These are phyloP conservation scores for Steatocranus sp. DNA, from an alignment of 2,797 vertebrate species.

Conservation along the genomic window DNA sequence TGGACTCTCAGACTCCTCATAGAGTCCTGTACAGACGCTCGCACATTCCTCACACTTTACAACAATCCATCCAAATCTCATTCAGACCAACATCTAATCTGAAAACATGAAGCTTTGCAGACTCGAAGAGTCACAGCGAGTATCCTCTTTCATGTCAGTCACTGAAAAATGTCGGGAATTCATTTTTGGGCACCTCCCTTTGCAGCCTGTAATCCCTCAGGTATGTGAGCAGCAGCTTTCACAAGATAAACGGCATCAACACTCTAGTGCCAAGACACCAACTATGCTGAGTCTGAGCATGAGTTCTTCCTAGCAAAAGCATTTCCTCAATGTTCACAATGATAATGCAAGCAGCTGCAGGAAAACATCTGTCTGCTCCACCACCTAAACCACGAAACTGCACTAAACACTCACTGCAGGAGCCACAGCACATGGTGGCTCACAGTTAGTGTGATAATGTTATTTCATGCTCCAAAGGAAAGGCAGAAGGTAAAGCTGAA, in stretches of 20 bases:
- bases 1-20: background rate
- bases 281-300: background rate
- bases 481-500: background rate
- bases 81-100: background rate
- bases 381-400: background rate
- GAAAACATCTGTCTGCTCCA: background rate
- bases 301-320: slow-evolving; percentile 1
- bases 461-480: background rate
- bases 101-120: background rate
- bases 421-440: background rate
- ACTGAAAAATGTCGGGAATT: slow-evolving; percentile 35
- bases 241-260: background rate
- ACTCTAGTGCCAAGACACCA: background rate
- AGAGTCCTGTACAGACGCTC: background rate
- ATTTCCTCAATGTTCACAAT: slow-evolving; percentile 58
- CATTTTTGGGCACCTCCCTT: background rate
- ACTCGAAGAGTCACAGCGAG: background rate
- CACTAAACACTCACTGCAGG: background rate
- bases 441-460: background rate
- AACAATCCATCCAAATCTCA: background rate
- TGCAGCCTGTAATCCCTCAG: slow-evolving; percentile 7
- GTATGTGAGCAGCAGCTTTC: background rate
- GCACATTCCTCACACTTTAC: background rate
- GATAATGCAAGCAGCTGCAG: background rate
- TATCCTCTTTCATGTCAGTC: background rate